phyloP scores from a whole-genome alignment of 1,140 invertebrate species.

The Coptotermes formosanus region DNA sequence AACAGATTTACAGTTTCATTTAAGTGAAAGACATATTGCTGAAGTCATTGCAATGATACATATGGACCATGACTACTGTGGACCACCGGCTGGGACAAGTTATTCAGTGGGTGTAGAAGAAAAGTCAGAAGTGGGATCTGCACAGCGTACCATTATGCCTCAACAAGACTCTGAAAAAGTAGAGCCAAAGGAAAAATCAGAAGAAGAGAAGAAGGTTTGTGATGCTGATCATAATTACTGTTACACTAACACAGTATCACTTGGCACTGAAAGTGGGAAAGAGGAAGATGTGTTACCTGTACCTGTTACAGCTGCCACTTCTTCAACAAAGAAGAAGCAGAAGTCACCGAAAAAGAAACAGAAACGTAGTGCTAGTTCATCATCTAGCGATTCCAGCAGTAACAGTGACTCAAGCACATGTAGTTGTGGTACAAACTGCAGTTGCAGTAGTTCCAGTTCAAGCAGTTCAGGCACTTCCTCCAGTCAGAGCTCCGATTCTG shows the following conservation, averaged over 20 bases:
- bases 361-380: constrained; percentile 48
- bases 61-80: constrained; percentile 55
- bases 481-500: constrained; percentile 67
- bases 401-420: constrained; percentile 73
- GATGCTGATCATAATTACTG: constrained; percentile 66
- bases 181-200: constrained; percentile 44
- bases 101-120: neutral
- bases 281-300: constrained; percentile 27
- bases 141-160: neutral
- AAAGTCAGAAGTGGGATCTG: neutral
- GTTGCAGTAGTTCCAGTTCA: constrained; percentile 65
- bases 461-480: constrained; percentile 60
- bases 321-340: constrained; percentile 42
- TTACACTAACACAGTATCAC: constrained; percentile 39
- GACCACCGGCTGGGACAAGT: constrained; percentile 31
- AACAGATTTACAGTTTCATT: neutral
- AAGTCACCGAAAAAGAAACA: constrained; percentile 50
- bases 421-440: constrained; percentile 76
- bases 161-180: neutral
- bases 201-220: constrained; percentile 3
- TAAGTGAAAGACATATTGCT: neutral
- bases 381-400: constrained; percentile 69
- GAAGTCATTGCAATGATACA: neutral
- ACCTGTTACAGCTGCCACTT: neutral
- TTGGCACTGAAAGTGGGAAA: constrained; percentile 22